These are phyloP conservation scores for Mormyrus lacerda DNA, from an alignment of 2,113 vertebrate genomes.

Conservation along the genomic window DNA sequence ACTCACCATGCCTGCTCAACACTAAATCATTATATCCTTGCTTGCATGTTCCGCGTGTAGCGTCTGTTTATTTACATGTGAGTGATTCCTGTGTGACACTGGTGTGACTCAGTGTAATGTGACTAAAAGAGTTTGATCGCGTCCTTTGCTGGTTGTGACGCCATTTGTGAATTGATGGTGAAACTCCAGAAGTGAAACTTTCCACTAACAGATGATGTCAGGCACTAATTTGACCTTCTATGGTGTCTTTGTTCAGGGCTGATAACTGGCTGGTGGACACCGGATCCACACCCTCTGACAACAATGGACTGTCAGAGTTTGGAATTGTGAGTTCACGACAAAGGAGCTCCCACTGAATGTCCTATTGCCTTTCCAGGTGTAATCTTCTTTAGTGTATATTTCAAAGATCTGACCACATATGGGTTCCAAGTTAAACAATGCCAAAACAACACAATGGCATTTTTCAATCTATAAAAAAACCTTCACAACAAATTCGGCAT, in stretches of 20 bases:
- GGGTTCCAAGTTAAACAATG: background rate
- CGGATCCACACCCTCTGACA: conserved; percentile 37
- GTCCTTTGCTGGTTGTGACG: background rate
- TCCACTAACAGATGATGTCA: background rate
- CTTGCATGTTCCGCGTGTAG: background rate
- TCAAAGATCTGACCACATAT: background rate
- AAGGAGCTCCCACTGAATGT: background rate
- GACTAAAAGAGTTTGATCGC: background rate
- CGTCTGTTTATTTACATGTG: background rate
- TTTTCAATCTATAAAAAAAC: background rate
- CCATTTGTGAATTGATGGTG: background rate
- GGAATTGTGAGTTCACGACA: conserved; percentile 69
- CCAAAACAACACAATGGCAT: background rate
- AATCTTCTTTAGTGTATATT: background rate
- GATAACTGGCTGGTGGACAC: conserved; percentile 90
- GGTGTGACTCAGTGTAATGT: background rate
- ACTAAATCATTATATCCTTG: background rate
- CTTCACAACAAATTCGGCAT: background rate
- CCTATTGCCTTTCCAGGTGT: background rate
- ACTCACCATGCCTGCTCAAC: background rate
- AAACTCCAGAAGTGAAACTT: background rate
- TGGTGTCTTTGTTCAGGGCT: conserved; percentile 58
- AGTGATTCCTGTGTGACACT: background rate
- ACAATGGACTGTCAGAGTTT: conserved; percentile 71
- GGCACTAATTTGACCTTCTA: background rate